phyloP scores from a whole-genome alignment of 2,113 vertebrate species.

The Sakesphorus luctuosus region DNA sequence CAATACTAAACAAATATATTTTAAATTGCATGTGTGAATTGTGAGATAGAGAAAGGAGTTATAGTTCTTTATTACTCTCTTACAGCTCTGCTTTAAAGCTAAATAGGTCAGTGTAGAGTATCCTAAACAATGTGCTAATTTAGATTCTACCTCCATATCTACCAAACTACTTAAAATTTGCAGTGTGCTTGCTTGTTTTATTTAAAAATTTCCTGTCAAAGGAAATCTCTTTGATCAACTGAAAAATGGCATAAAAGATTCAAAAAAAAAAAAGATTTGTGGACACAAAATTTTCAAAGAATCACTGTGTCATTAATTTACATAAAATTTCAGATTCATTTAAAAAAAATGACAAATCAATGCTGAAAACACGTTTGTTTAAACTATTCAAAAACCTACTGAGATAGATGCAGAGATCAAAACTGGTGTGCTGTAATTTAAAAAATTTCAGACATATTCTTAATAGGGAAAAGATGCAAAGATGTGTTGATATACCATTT shows the following conservation, averaged over 20 bases:
- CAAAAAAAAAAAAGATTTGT: constrained; percentile 48
- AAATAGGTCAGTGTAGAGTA: constrained; percentile 59
- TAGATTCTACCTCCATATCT: constrained; percentile 59
- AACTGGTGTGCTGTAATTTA: constrained; percentile 3
- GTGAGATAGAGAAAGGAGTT: constrained; percentile 6
- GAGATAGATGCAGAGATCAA: constrained; percentile 56
- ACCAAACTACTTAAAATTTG: constrained; percentile 44
- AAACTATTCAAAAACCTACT: constrained; percentile 42
- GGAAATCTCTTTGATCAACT: constrained; percentile 71
- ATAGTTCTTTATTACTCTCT: constrained; percentile 38
- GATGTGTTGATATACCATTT: constrained; percentile 44
- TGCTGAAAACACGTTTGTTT: constrained; percentile 59
- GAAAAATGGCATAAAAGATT: constrained; percentile 63
- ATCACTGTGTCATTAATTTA: constrained; percentile 67
- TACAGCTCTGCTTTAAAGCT: constrained; percentile 47
- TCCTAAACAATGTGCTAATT: constrained; percentile 55
- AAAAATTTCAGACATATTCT: constrained; percentile 47
- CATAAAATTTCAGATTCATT: constrained; percentile 75
- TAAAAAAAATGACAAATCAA: constrained; percentile 70
- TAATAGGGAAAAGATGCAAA: constrained; percentile 66
- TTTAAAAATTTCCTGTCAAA: constrained; percentile 65
- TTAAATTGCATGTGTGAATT: constrained; percentile 4
- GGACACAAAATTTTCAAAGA: constrained; percentile 73
- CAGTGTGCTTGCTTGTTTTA: constrained; percentile 35
- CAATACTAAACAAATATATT: constrained; percentile 31